Conservation (phyloP, 2,113 vertebrate species). For the Pygathrix nemaeus region DNA sequence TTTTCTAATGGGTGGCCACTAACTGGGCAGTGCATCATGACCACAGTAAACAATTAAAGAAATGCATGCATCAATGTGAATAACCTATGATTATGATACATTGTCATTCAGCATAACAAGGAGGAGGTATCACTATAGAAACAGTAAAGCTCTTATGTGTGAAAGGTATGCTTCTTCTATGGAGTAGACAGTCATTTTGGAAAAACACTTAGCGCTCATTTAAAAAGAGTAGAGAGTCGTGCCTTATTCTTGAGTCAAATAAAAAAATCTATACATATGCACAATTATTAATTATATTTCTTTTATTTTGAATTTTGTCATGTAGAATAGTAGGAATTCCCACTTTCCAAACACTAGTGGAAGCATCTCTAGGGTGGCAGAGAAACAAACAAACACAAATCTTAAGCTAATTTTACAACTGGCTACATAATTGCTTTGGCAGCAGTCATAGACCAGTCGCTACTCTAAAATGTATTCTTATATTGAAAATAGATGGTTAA, state of each 20-base stretch:
- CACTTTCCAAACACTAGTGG: neutral
- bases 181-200: slow-evolving; percentile 3
- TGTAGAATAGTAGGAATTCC: slow-evolving; percentile 30
- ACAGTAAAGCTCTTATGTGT: neutral
- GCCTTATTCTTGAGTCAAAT: slow-evolving; percentile 42
- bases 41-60: neutral
- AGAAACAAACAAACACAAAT: slow-evolving; percentile 52
- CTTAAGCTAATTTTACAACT: slow-evolving; percentile 59
- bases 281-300: slow-evolving; percentile 12
- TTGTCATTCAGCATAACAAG: neutral
- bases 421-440: slow-evolving; percentile 45
- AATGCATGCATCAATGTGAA: neutral
- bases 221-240: neutral
- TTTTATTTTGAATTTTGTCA: slow-evolving; percentile 30
- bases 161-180: neutral
- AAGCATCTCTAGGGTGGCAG: neutral
- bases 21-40: neutral
- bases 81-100: neutral
- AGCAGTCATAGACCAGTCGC: neutral
- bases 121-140: neutral
- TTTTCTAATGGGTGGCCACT: neutral
- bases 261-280: neutral
- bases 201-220: slow-evolving; percentile 46
- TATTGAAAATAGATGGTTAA: slow-evolving; percentile 1
- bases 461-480: neutral